Evolutionary conservation across 2,113 vertebrate genomes (phyloP).

Genomic region (Xenopus laevis): DNA sequence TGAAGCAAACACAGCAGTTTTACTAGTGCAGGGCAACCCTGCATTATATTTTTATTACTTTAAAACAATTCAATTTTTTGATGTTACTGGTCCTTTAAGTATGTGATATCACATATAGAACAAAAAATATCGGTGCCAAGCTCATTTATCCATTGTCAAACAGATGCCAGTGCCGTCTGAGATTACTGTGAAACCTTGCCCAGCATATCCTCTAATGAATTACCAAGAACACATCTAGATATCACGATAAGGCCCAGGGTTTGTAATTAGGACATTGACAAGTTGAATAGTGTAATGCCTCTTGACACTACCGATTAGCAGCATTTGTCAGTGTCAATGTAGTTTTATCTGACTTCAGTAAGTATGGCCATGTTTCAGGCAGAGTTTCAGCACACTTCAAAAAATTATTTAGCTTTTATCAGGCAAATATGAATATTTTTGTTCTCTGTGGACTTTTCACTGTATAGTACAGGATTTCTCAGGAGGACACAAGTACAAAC

Average conservation of each 20-base stretch:
- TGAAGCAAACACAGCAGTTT: too few species aligned
- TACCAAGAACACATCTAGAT: conserved; percentile 10
- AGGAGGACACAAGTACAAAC: conserved; percentile 9
- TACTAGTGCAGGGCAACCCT: too few species aligned
- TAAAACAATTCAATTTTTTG: too few species aligned
- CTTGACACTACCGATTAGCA: conserved; percentile 8
- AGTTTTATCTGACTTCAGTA: conserved; percentile 8
- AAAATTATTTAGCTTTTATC: conserved; percentile 25
- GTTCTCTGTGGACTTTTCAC: conserved; percentile 22
- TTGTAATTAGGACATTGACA: conserved; percentile 7
- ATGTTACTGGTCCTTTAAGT: too few species aligned
- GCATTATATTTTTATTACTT: too few species aligned
- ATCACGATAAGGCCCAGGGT: conserved; percentile 1
- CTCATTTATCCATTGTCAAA: too few species aligned
- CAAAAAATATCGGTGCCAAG: too few species aligned
- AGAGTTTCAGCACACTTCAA: neutral
- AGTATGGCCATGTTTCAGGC: too few species aligned
- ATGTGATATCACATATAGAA: too few species aligned
- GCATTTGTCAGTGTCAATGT: conserved; percentile 10
- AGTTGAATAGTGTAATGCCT: conserved; percentile 1
- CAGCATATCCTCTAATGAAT: neutral
- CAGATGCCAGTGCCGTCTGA: too few species aligned
- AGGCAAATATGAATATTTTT: conserved; percentile 23
- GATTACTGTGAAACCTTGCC: too few species aligned
- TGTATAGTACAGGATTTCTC: conserved; percentile 23